A percentile compares a stretch with the other conserved stretches of the same genome.
phyloP scores from a whole-genome alignment of 2,888 invertebrate genomes.

The Mystacides longicornis region DNA sequence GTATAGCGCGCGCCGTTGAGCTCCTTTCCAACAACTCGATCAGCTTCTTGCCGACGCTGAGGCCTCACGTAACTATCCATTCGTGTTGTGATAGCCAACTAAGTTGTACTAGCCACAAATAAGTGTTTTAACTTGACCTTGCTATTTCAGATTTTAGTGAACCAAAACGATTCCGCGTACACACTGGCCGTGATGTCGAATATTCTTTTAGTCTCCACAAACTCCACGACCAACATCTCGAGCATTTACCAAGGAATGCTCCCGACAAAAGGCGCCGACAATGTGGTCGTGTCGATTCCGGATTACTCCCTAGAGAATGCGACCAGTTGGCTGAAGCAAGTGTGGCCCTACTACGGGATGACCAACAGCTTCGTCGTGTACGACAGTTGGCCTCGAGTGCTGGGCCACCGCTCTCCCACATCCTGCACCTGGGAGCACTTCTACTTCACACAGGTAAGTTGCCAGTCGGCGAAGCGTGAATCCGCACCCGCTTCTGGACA shows the following conservation, averaged over 20 bases:
- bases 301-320: conserved; percentile 18
- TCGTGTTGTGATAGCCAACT: background rate
- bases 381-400: conserved; percentile 50
- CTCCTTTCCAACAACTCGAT: conserved; percentile 4
- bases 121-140: background rate
- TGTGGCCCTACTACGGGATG: conserved; percentile 22
- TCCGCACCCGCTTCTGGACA: background rate
- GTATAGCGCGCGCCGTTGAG: background rate
- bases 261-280: too few species aligned
- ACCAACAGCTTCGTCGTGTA: conserved; percentile 44
- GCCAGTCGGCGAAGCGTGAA: too few species aligned
- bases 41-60: conserved; percentile 18
- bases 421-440: conserved; percentile 34
- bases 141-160: conserved; percentile 10
- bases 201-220: conserved; percentile 11
- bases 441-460: conserved; percentile 46
- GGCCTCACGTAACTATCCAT: conserved; percentile 20
- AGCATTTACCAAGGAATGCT: background rate
- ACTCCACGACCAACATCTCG: background rate
- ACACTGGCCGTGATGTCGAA: background rate
- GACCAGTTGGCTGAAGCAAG: conserved; percentile 4
- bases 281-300: conserved; percentile 13
- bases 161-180: conserved; percentile 1
- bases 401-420: conserved; percentile 31
- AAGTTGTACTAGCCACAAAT: background rate